These are phyloP conservation scores for Drosophila flavopinicola DNA, from an alignment of 2,888 invertebrate species.

Conservation along the genomic window DNA sequence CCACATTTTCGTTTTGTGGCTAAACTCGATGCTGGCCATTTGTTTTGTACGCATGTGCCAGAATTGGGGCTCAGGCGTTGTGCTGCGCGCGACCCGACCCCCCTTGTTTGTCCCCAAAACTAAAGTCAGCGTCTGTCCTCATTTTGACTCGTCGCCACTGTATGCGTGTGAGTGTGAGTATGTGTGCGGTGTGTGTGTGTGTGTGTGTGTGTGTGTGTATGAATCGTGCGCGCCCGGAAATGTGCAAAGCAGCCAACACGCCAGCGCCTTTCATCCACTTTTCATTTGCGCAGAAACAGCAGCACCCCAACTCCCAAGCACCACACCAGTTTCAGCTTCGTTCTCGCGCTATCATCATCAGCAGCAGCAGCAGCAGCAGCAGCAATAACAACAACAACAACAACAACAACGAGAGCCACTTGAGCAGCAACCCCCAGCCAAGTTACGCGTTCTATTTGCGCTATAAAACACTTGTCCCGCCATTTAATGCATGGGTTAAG, in stretches of 20 bases:
- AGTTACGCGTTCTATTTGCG: slow-evolving; percentile 23
- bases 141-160: slow-evolving; percentile 60
- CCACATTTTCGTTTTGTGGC: slow-evolving; percentile 29
- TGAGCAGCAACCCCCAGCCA: slow-evolving; percentile 36
- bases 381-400: slow-evolving; percentile 35
- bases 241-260: slow-evolving; percentile 60
- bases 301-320: slow-evolving; percentile 26
- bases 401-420: slow-evolving; percentile 43
- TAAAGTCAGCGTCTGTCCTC: slow-evolving; percentile 64
- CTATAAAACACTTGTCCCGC: slow-evolving; percentile 74
- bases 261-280: slow-evolving; percentile 79
- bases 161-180: slow-evolving; percentile 18
- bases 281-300: slow-evolving; percentile 71
- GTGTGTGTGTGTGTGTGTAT: slow-evolving; percentile 8
- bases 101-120: neutral
- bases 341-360: slow-evolving; percentile 50
- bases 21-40: slow-evolving; percentile 15
- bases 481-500: slow-evolving; percentile 80
- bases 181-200: slow-evolving; percentile 42
- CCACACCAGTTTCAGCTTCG: slow-evolving; percentile 33
- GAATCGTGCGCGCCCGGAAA: slow-evolving; percentile 59
- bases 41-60: slow-evolving; percentile 70
- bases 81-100: neutral
- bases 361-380: slow-evolving; percentile 19
- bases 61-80: slow-evolving; percentile 25